phyloP scores from a whole-genome alignment of 2,888 invertebrate genomes.

The Silvanus unidentatus region DNA sequence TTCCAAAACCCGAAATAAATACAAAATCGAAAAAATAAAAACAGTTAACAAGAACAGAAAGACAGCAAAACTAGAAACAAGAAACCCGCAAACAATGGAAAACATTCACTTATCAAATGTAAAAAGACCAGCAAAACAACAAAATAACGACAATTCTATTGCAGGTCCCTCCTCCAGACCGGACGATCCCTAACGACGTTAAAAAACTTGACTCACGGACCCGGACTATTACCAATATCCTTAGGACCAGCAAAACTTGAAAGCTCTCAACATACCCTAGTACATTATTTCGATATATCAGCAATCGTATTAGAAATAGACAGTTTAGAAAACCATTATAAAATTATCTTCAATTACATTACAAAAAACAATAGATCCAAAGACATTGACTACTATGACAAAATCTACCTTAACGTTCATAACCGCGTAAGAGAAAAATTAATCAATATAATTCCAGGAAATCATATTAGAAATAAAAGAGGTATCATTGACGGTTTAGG shows the following conservation, averaged over 20 bases:
- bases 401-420: not conserved
- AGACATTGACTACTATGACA: not conserved
- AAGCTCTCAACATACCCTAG: not conserved
- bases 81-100: not conserved
- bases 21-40: not conserved
- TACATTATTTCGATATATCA: not conserved
- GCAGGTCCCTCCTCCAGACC: constrained; percentile 1
- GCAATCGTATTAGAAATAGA: not conserved
- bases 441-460: not conserved
- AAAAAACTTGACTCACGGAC: not conserved
- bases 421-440: not conserved
- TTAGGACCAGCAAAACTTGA: not conserved
- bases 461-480: not conserved
- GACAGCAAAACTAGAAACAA: constrained; percentile 1
- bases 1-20: not conserved
- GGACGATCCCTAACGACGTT: not conserved
- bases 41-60: not conserved
- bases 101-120: not conserved
- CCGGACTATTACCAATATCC: not conserved
- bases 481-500: not conserved
- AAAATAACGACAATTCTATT: not conserved
- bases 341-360: no score
- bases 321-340: not conserved
- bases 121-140: not conserved
- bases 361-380: not conserved